Base-by-base conservation (phyloP, 2,888 invertebrate genomes). In the Coecobrya sp. region DNA sequence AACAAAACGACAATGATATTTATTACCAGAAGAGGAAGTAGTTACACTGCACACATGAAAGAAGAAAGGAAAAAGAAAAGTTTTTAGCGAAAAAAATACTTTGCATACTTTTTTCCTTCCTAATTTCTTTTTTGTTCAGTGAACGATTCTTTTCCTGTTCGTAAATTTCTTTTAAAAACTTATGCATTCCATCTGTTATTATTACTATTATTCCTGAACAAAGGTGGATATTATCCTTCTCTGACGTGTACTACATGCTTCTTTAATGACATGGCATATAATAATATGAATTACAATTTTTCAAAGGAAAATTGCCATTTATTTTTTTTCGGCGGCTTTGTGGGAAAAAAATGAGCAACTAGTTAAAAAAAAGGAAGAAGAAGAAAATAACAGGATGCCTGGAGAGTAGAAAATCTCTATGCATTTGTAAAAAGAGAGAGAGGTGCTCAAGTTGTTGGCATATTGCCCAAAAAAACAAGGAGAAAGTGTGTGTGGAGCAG, bases 341-440 rank as follows among this genome's bases (percentile, higher is more conserved):
- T 22, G 22, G 7, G n/a, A 73, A 73, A 73, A 45, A 73, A 49
- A 16, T 25, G 49, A 49, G 87, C 87, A 87, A 87, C 87, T 87
- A 62, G 87, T 87, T 87, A 79, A 25, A 62, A 25, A 22, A 49
- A 4, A 19, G 19, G 11, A 27, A 82, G 19, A n/a, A 5, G 49
- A 81, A 16, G n/a, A 36, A 36, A 36, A 7, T 36, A 36, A 7
- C 36, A 36, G 2, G 36, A 36, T 36, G 36, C 36, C 36, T 36
- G 45, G 13, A 84, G 65, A 36, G 5, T 19, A 84, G 84, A 42
- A 89, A 85, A 86, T 79, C 86, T 79, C 81, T 25, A 85, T 86
- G 86, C 65, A 91, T 89, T 55, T 68, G 79, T 76, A 81, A 81
- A 62, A 45, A 90, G 73, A 25, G 16, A 13, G 68, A 30, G n/a